Evolutionary conservation across 2,888 invertebrate genomes (phyloP).

Genomic region (Pedicia rivosa): DNA sequence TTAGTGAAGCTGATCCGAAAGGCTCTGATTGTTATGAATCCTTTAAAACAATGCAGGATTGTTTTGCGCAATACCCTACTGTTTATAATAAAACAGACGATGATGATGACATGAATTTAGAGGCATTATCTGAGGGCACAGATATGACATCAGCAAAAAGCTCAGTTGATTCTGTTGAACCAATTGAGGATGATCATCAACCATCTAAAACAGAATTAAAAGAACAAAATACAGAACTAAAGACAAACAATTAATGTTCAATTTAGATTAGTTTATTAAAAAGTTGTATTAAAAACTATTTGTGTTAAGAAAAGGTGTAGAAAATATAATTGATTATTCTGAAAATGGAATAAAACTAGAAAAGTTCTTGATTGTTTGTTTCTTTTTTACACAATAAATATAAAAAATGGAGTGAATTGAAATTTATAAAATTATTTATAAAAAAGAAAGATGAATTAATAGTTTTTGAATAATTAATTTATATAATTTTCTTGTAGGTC

Average conservation of each 20-base stretch:
- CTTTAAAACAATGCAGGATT: slow-evolving; percentile 80
- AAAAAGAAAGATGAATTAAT: too few relatives aligned
- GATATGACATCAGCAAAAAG: slow-evolving; percentile 2
- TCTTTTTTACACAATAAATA: too few relatives aligned
- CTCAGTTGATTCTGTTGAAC: slow-evolving; percentile 7
- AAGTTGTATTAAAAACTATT: background rate
- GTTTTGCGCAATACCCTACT: slow-evolving; percentile 75
- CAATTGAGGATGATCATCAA: slow-evolving; percentile 6
- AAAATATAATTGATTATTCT: too few relatives aligned
- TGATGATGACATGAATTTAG: slow-evolving; percentile 21
- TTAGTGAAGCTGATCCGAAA: slow-evolving; percentile 72
- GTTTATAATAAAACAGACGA: slow-evolving; percentile 62
- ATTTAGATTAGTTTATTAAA: background rate
- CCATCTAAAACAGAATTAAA: background rate
- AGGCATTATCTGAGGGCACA: slow-evolving; percentile 7
- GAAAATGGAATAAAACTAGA: too few relatives aligned
- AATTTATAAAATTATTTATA: too few relatives aligned
- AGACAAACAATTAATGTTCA: background rate
- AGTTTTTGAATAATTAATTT: too few relatives aligned
- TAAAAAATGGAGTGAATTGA: too few relatives aligned
- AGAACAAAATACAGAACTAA: background rate
- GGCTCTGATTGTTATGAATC: slow-evolving; percentile 85
- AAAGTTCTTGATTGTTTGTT: too few relatives aligned
- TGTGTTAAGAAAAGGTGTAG: background rate
- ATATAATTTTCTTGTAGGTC: too few relatives aligned